These are phyloP conservation scores for Catocala fraxini DNA, from an alignment of 2,888 invertebrate genomes.

Conservation along the genomic window DNA sequence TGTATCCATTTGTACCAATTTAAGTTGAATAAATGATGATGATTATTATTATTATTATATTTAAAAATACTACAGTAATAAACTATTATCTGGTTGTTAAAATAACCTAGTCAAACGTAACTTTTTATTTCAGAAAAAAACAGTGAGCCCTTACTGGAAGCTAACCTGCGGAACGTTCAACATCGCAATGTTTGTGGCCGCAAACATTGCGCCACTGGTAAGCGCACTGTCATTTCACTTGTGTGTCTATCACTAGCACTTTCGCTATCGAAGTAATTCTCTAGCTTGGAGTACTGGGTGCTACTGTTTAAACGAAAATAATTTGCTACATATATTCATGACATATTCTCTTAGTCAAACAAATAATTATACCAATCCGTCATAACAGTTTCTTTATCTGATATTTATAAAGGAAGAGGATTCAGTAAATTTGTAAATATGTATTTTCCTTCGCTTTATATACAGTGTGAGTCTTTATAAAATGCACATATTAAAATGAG, in stretches of 20 bases:
- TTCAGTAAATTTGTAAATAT: no score
- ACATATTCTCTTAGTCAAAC: no score
- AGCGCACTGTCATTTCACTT: slow-evolving; percentile 39
- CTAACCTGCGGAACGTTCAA: slow-evolving; percentile 75
- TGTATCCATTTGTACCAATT: no score
- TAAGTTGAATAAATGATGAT: no score
- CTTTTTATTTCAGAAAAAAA: slow-evolving; percentile 66
- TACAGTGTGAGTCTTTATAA: no score
- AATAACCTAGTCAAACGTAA: slow-evolving; percentile 1
- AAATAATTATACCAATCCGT: no score
- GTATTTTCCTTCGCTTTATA: no score
- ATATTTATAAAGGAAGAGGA: no score
- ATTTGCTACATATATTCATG: not conserved
- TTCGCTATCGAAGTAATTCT: slow-evolving; percentile 31
- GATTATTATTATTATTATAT: no score
- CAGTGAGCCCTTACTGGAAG: slow-evolving; percentile 76
- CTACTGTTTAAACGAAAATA: not conserved
- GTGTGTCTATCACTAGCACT: slow-evolving; percentile 27
- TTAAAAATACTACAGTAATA: not conserved
- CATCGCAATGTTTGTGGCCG: slow-evolving; percentile 72
- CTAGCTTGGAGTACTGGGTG: not conserved
- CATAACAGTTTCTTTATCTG: no score
- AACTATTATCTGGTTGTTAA: not conserved
- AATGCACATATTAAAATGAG: no score
- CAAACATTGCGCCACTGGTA: slow-evolving; percentile 77